Evolutionary conservation across 2,797 vertebrate species (phyloP).

Genomic region (Cephalopachus bancanus): DNA sequence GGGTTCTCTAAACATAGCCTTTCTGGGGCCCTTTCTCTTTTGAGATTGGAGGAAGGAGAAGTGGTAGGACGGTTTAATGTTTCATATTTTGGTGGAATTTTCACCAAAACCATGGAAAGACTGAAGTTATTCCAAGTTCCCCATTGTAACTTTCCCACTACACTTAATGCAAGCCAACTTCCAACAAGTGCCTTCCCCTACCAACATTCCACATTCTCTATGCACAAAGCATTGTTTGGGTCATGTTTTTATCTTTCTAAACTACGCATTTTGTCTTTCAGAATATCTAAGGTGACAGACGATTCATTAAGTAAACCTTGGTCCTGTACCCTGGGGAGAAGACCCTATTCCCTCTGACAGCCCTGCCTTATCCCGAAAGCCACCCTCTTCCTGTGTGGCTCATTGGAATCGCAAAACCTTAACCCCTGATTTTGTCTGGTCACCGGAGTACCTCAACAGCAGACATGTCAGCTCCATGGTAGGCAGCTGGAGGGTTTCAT

Average conservation of each 20-base stretch:
- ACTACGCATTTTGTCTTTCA: not conserved
- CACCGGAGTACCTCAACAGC: not conserved
- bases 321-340: not conserved
- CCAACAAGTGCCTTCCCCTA: not conserved
- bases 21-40: not conserved
- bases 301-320: not conserved
- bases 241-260: not conserved
- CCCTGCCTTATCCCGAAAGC: not conserved
- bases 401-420: not conserved
- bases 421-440: not conserved
- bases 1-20: not conserved
- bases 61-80: not conserved
- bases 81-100: not conserved
- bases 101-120: not conserved
- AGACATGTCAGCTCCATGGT: not conserved
- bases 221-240: not conserved
- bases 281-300: not conserved
- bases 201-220: not conserved
- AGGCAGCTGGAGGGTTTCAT: accelerated
- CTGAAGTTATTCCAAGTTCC: not conserved
- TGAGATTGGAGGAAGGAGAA: not conserved
- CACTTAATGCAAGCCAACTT: not conserved
- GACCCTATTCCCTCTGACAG: not conserved
- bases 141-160: not conserved
- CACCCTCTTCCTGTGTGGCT: no score